phyloP scores from a whole-genome alignment of 2,888 invertebrate genomes.

The Drosophila emarginata region DNA sequence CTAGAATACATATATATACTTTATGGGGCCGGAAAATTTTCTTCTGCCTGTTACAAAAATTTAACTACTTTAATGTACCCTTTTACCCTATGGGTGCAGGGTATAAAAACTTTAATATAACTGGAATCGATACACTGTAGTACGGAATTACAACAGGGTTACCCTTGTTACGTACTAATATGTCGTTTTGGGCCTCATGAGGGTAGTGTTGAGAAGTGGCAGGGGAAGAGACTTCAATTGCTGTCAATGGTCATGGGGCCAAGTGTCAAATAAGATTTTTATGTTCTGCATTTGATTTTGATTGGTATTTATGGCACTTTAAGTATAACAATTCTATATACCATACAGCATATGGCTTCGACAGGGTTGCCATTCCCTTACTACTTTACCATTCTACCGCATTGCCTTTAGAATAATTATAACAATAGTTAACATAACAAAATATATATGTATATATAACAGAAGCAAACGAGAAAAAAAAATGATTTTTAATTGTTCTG shows the following conservation, averaged over 20 bases:
- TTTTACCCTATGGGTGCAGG: too few species aligned
- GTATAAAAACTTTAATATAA: too few species aligned
- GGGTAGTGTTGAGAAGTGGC: background rate
- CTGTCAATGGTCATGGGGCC: constrained; percentile 30
- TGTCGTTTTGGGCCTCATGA: too few species aligned
- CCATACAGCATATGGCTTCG: constrained; percentile 41
- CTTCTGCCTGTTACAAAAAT: too few species aligned
- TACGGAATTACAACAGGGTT: too few species aligned
- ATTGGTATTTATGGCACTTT: constrained; percentile 82
- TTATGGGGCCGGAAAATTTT: too few species aligned
- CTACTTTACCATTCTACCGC: too few species aligned
- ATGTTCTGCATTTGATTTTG: constrained; percentile 72
- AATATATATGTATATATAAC: constrained; percentile 9
- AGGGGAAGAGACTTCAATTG: constrained; percentile 23
- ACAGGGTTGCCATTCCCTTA: constrained; percentile 29
- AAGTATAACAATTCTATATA: constrained; percentile 40
- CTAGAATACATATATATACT: too few species aligned
- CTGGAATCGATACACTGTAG: too few species aligned
- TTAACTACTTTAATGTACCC: too few species aligned
- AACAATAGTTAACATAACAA: background rate
- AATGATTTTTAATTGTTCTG: constrained; percentile 43
- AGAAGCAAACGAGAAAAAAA: background rate
- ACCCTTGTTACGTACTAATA: too few species aligned
- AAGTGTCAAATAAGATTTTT: constrained; percentile 31
- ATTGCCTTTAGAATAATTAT: background rate